Percentiles rank a stretch among this genome's conserved stretches.
Conservation (phyloP, 64 coral and sea anemone species). For the Porites australiensis region DNA sequence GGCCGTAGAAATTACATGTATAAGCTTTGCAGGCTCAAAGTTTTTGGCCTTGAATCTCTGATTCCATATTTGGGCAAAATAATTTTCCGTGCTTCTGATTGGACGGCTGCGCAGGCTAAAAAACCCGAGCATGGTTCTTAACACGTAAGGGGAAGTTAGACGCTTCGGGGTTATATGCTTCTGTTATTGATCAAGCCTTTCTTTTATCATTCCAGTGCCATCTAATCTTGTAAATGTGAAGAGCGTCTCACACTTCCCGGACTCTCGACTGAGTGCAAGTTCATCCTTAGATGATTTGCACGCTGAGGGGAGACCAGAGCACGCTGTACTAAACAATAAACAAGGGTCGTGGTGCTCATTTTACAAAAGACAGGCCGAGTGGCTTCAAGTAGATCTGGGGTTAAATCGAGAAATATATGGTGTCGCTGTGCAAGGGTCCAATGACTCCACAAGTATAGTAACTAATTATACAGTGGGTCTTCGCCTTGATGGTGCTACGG, state of each 20-base stretch:
- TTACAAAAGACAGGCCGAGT: not conserved
- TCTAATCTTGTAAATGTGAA: not conserved
- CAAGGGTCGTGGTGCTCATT: slow-evolving; percentile 12
- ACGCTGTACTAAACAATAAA: not conserved
- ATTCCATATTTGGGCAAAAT: no score
- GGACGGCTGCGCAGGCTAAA: no score
- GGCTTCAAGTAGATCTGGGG: not conserved
- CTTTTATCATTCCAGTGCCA: not conserved
- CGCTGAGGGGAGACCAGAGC: not conserved
- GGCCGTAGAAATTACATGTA: no score
- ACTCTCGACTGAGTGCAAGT: slow-evolving; percentile 2
- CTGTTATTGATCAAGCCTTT: not conserved
- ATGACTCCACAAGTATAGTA: not conserved
- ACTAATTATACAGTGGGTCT: not conserved
- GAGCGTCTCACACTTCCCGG: not conserved
- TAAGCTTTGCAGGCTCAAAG: no score
- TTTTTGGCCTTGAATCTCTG: no score
- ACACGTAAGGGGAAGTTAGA: no score
- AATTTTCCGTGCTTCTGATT: no score
- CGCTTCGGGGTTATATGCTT: no score
- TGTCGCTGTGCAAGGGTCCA: not conserved
- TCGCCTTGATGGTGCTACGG: not conserved
- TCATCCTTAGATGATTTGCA: not conserved
- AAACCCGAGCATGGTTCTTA: no score
- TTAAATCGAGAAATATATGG: slow-evolving; percentile 18